Conservation (phyloP, 2,888 invertebrate species). For the Pocota personata region DNA sequence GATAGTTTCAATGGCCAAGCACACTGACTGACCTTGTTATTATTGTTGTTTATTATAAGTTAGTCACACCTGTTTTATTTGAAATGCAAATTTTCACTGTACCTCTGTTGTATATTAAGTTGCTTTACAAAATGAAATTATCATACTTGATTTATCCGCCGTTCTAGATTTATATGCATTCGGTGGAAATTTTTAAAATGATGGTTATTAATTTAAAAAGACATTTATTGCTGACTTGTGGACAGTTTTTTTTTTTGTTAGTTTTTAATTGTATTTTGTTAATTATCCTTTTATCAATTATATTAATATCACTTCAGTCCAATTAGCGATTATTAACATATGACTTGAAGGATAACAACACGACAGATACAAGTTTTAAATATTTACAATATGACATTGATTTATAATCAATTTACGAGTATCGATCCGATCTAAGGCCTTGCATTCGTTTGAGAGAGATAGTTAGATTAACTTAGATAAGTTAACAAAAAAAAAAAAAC, state of each 20-base stretch:
- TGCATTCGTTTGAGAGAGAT: no score
- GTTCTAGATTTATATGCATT: background rate
- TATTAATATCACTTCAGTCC: background rate
- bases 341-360: background rate
- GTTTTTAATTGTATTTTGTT: background rate
- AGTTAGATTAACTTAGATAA: no score
- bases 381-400: no score
- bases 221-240: background rate
- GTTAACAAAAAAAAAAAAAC: no score
- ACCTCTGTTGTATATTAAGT: no score
- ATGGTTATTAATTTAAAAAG: background rate
- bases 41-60: slow-evolving; percentile 39
- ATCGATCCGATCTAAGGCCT: no score
- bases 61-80: slow-evolving; percentile 55
- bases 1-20: slow-evolving; percentile 14
- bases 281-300: background rate
- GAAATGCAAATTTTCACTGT: slow-evolving; percentile 39
- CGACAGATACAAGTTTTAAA: background rate
- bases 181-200: background rate
- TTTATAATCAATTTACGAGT: no score
- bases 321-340: background rate
- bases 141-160: slow-evolving; percentile 24
- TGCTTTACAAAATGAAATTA: slow-evolving; percentile 17
- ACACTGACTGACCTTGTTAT: slow-evolving; percentile 36
- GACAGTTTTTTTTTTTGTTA: background rate